Evolutionary conservation across 1,140 invertebrate species (phyloP), one percentile per base, ranked within the genome.

Genomic region (Amyelois transitella): DNA sequence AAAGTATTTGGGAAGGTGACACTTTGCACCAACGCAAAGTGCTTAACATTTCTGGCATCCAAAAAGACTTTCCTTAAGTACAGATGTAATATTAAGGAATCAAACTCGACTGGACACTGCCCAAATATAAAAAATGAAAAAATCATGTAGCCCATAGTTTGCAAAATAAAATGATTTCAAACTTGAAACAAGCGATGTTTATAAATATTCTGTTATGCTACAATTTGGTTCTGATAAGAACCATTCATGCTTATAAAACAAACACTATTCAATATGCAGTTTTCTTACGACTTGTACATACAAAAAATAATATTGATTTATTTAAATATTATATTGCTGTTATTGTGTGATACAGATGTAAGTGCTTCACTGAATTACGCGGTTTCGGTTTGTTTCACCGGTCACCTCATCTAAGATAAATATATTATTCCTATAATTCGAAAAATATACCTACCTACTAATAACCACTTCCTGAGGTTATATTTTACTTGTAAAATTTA

Each of bases 1-100:
- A 80, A 84, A 64, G 51, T 81, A 51, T 83, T 69, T 62, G 84
- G 82, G 47, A 87, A 86, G 58, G 68, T 67, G 21, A 85, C 84
- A n/a, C 60, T 88, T 22, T 86, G 84, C 25, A 77, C 83, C 14
- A 72, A 52, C 28, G 50, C 68, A 4, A 88, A 86, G 62, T 87
- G 84, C 55, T 69, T 75, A 18, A 77, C 64, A 21, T 77, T 86
- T 44, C 65, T 62, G n/a, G 67, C 69, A 50, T 62, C 66, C 17
- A 81, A 83, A 51, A 88, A 85, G 65, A 66, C 28, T 51, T 80
- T 86, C 50, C 38, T 69, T 1, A 86, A 80, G 62, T 62, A 64
- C n/a, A 80, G 79, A 60, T 88, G 85, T 66, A 64, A 64, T 18
- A 56, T 58, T 14, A 86, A 86, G 65, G 78, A 79, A 54, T 53